Evolutionary conservation across 2,888 invertebrate species (phyloP).

Genomic region (Agelastica alni): DNA sequence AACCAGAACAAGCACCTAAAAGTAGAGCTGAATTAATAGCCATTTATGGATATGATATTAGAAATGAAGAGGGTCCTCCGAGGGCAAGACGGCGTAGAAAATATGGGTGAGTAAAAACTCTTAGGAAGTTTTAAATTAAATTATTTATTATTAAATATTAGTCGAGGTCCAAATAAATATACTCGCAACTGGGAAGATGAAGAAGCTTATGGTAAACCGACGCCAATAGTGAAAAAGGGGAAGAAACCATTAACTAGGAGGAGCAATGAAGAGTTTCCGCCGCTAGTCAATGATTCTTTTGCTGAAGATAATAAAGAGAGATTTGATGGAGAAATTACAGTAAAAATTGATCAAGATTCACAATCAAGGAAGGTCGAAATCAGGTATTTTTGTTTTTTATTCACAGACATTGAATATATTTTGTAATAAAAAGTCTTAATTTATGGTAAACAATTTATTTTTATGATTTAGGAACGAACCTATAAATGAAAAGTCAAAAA

Average conservation of each 20-base stretch:
- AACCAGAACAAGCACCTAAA: conserved; percentile 83
- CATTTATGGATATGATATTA: conserved; percentile 92
- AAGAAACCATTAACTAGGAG: conserved; percentile 37
- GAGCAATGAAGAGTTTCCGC: conserved; percentile 47
- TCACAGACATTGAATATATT: no score
- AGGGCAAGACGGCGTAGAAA: conserved; percentile 81
- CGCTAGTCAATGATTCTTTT: conserved; percentile 32
- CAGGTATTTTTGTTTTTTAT: no score
- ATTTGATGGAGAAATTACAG: conserved; percentile 13
- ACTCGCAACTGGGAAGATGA: conserved; percentile 93
- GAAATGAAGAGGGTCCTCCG: conserved; percentile 90
- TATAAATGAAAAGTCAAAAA: conserved; percentile 11
- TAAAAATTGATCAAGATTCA: conserved; percentile 15
- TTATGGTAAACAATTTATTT: not conserved
- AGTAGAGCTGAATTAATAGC: conserved; percentile 81
- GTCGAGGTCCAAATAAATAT: conserved; percentile 90
- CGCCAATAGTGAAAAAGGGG: conserved; percentile 32
- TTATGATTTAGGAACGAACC: conserved; percentile 21
- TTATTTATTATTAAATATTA: no score
- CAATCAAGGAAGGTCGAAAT: conserved; percentile 24
- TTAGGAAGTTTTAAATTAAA: no score
- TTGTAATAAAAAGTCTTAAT: no score
- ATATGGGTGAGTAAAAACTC: conserved; percentile 81
- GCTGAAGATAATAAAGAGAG: conserved; percentile 19
- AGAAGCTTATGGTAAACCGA: conserved; percentile 76